Conservation (phyloP, 2,888 invertebrate species). For the Caenorhabditis sp. region DNA sequence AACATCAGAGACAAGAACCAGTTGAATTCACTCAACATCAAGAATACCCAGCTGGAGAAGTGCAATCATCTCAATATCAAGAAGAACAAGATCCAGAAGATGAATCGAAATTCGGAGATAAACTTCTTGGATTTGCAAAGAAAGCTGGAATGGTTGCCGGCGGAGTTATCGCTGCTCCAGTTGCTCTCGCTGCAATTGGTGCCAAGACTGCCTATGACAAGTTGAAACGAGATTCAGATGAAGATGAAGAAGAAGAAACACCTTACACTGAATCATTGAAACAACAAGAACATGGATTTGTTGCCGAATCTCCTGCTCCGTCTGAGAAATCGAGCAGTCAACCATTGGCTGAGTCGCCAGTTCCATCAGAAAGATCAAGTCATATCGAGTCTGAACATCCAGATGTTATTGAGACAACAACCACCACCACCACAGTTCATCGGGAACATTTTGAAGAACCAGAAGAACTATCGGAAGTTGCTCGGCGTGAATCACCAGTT, state of each 20-base stretch:
- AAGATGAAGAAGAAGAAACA: constrained; percentile 22
- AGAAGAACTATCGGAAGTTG: background rate
- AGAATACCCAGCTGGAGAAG: background rate
- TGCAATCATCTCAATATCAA: background rate
- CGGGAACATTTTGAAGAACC: constrained; percentile 13
- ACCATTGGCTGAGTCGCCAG: background rate
- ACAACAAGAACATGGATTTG: background rate
- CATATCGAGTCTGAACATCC: background rate
- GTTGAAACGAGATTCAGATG: constrained; percentile 29
- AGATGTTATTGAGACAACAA: constrained; percentile 18
- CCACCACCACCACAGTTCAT: constrained; percentile 14
- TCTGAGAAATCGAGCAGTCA: background rate
- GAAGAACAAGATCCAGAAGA: constrained; percentile 6
- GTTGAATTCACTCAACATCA: background rate
- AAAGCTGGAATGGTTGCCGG: constrained; percentile 57
- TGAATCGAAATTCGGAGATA: constrained; percentile 20
- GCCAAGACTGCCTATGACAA: constrained; percentile 52
- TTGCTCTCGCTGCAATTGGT: constrained; percentile 52
- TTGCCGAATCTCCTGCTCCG: background rate
- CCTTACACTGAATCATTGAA: background rate
- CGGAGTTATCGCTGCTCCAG: constrained; percentile 55
- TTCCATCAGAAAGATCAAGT: background rate
- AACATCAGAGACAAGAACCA: background rate
- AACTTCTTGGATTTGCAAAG: constrained; percentile 48
- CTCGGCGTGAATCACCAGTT: background rate